Percentiles rank a stretch among this genome's conserved stretches.
Conservation (phyloP, 1,140 invertebrate species). For the Brachionus koreanus region DNA sequence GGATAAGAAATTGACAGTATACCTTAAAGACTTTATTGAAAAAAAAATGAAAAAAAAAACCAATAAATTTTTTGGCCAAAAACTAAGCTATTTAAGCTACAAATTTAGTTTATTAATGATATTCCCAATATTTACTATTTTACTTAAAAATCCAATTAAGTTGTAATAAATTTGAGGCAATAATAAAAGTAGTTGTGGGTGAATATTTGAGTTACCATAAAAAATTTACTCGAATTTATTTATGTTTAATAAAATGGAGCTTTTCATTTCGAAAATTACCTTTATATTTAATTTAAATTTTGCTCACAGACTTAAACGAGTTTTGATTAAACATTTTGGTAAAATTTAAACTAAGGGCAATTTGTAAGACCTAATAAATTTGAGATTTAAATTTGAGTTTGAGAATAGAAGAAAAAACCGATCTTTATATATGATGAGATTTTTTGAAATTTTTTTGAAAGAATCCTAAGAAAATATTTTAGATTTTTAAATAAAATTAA, state of each 20-base stretch:
- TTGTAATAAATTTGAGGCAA: not conserved
- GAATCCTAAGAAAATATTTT: slow-evolving; percentile 11
- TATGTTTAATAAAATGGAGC: not conserved
- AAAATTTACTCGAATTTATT: slow-evolving; percentile 10
- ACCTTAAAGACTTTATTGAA: slow-evolving; percentile 11
- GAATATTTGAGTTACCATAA: not conserved
- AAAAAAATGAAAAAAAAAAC: not conserved
- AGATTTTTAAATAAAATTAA: slow-evolving; percentile 20
- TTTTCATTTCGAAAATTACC: slow-evolving; percentile 1
- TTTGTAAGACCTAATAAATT: not conserved
- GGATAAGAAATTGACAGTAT: not conserved
- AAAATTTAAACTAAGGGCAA: not conserved
- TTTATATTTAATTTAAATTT: slow-evolving; percentile 17
- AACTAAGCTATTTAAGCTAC: not conserved
- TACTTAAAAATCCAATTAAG: slow-evolving; percentile 4
- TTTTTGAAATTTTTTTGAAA: not conserved
- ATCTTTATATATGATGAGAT: not conserved
- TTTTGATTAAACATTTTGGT: not conserved
- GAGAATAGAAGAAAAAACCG: not conserved
- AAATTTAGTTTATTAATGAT: slow-evolving; percentile 8
- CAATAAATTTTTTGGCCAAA: not conserved
- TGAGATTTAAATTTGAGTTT: not conserved
- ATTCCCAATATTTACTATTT: not conserved
- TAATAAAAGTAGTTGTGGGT: not conserved
- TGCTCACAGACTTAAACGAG: not conserved